phyloP scores from a whole-genome alignment of 2,888 invertebrate genomes.

The Macrophya annulata region DNA sequence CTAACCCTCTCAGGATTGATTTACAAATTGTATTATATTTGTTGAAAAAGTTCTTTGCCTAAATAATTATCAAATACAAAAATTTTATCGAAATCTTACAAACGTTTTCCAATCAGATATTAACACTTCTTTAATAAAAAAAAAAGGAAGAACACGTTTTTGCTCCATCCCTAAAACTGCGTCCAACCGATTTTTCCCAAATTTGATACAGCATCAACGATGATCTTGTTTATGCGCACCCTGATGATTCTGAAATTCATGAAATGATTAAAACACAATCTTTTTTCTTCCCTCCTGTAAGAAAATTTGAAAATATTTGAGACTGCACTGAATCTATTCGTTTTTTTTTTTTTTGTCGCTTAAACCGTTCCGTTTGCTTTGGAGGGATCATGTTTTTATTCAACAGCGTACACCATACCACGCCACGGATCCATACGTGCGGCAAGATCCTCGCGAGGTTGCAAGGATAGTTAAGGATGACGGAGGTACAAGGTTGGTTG shows the following conservation, averaged over 20 bases:
- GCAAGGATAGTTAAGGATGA: slow-evolving; percentile 39
- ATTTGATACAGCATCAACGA: too few species aligned
- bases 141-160: too few species aligned
- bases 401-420: neutral
- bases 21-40: too few species aligned
- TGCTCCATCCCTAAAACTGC: too few species aligned
- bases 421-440: neutral
- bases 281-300: neutral
- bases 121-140: too few species aligned
- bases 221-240: too few species aligned
- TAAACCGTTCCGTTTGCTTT: neutral
- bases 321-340: neutral
- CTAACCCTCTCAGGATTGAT: too few species aligned
- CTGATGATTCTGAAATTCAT: neutral
- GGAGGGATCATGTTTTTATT: neutral
- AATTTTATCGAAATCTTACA: too few species aligned
- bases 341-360: neutral
- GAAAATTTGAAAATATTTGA: neutral
- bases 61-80: too few species aligned
- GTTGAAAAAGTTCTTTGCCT: too few species aligned
- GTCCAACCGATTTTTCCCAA: too few species aligned
- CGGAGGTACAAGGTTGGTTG: slow-evolving; percentile 63
- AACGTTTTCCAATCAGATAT: too few species aligned
- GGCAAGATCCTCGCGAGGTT: slow-evolving; percentile 3
- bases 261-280: neutral